Evolutionary conservation across 35 echinoderm and acorn worm species (phyloP).

Genomic region (Antedon bifida): DNA sequence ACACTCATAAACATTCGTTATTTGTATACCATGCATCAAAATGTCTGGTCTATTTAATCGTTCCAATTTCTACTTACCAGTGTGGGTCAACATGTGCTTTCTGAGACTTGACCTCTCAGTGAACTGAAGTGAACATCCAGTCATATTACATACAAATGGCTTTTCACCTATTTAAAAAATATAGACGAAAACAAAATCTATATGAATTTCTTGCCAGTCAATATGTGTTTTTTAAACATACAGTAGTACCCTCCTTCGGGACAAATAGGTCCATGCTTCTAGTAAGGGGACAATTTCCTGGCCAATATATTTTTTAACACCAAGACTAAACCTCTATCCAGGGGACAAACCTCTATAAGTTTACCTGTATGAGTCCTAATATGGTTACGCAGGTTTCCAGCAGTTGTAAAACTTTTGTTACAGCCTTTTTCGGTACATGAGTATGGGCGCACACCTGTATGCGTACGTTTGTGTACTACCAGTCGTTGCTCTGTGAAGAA

Average conservation of each 20-base stretch:
- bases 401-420: slow-evolving; percentile 87
- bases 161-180: slow-evolving; percentile 53
- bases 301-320: too few species aligned
- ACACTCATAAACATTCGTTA: too few species aligned
- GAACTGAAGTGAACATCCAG: slow-evolving; percentile 65
- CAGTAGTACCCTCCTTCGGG: too few species aligned
- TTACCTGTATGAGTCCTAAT: slow-evolving; percentile 75
- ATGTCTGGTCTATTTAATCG: too few species aligned
- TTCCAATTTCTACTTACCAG: slow-evolving; percentile 42
- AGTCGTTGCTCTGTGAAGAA: slow-evolving; percentile 89
- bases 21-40: too few species aligned
- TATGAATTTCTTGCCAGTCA: too few species aligned
- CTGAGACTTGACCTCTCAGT: slow-evolving; percentile 87
- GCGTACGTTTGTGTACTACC: slow-evolving; percentile 77
- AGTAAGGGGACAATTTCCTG: too few species aligned
- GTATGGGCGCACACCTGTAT: slow-evolving; percentile 80
- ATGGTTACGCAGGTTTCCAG: slow-evolving; percentile 88
- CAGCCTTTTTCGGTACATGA: slow-evolving; percentile 71
- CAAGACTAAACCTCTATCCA: too few species aligned
- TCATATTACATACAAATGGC: slow-evolving; percentile 69
- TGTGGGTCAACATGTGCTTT: slow-evolving; percentile 87
- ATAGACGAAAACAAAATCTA: not conserved
- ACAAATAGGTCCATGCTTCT: too few species aligned
- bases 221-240: too few species aligned
- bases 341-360: not conserved